Evolutionary conservation across 2,113 vertebrate genomes (phyloP).

Genomic region (Cettia cetti): DNA sequence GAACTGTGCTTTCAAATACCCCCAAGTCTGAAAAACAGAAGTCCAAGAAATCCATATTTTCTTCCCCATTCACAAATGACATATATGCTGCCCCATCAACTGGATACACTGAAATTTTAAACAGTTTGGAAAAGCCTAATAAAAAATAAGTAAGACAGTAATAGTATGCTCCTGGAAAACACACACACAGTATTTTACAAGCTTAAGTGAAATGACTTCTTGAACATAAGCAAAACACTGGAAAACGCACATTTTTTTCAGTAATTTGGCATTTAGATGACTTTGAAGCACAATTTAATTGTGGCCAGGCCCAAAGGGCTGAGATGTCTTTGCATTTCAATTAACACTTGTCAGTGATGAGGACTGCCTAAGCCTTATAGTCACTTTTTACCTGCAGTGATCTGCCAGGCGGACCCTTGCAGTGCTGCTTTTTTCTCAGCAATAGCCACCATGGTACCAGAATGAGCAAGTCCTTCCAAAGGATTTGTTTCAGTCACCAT

Average conservation of each 20-base stretch:
- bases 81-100: background rate
- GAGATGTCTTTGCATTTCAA: background rate
- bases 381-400: conserved; percentile 75
- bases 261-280: background rate
- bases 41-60: background rate
- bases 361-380: background rate
- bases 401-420: conserved; percentile 85
- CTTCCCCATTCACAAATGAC: background rate
- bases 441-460: conserved; percentile 56
- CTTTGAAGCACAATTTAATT: background rate
- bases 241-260: background rate
- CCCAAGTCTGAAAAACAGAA: background rate
- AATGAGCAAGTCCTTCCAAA: conserved; percentile 63
- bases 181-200: background rate
- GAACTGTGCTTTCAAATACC: background rate
- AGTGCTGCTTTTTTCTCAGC: conserved; percentile 78
- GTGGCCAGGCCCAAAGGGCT: background rate
- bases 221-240: background rate
- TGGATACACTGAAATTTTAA: background rate
- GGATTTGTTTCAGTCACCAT: conserved; percentile 55
- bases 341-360: background rate
- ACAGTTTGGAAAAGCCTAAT: background rate
- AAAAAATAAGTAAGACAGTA: background rate
- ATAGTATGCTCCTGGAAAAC: background rate
- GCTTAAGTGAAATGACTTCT: background rate